Conservation (phyloP, 1,140 invertebrate genomes). For the Drosophila ohnishii region DNA sequence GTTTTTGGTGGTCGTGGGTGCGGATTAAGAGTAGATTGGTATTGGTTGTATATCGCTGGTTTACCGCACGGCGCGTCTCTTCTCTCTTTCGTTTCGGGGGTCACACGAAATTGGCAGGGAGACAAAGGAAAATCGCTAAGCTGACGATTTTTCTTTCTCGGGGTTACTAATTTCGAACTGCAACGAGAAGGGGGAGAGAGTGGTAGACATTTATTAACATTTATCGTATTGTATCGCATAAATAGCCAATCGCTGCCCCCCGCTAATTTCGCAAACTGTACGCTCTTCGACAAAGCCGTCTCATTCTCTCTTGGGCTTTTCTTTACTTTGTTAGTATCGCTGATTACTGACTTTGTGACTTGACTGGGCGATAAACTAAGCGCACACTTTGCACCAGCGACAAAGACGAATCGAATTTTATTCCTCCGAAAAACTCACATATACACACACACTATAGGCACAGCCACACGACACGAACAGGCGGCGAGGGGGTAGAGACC, state of each 20-base stretch:
- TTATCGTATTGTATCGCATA: slow-evolving; percentile 27
- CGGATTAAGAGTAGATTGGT: slow-evolving; percentile 47
- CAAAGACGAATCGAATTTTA: slow-evolving; percentile 42
- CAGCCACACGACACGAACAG: slow-evolving; percentile 54
- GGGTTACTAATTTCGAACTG: slow-evolving; percentile 70
- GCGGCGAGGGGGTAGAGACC: slow-evolving; percentile 52
- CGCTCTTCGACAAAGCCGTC: slow-evolving; percentile 6
- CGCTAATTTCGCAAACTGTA: slow-evolving; percentile 40
- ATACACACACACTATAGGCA: slow-evolving; percentile 51
- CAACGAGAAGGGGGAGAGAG: slow-evolving; percentile 67
- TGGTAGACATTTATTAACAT: slow-evolving; percentile 53
- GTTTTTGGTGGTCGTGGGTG: slow-evolving; percentile 55
- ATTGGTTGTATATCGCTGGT: slow-evolving; percentile 43
- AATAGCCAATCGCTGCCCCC: slow-evolving; percentile 12
- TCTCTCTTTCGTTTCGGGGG: slow-evolving; percentile 48
- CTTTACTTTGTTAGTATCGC: slow-evolving; percentile 7
- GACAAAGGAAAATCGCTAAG: slow-evolving; percentile 66
- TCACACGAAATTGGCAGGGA: slow-evolving; percentile 59
- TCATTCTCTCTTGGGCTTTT: slow-evolving; percentile 5
- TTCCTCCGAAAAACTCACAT: slow-evolving; percentile 57
- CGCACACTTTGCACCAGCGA: slow-evolving; percentile 32
- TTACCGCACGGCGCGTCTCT: slow-evolving; percentile 62
- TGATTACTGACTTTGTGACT: slow-evolving; percentile 12
- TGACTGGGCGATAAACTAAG: slow-evolving; percentile 29
- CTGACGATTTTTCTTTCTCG: slow-evolving; percentile 55